These are phyloP conservation scores for Latrodectus geometricus DNA, from an alignment of 1,140 invertebrate genomes.

Conservation along the genomic window DNA sequence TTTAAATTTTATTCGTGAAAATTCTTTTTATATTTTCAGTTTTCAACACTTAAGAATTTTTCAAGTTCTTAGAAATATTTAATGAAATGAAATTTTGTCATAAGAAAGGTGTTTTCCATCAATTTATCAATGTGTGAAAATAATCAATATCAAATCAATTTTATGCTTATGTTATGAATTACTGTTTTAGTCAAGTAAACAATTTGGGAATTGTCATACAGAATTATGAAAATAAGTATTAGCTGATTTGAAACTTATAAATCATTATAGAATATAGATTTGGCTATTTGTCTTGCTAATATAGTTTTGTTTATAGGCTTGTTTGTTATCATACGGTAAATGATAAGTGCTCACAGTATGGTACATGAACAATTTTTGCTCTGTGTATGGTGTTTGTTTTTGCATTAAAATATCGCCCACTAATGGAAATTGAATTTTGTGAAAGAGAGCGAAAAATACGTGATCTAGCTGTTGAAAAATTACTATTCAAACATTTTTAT, in stretches of 20 bases:
- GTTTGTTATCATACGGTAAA: not conserved
- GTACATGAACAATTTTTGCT: not conserved
- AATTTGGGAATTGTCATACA: not conserved
- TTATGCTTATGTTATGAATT: not conserved
- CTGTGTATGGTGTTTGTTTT: not conserved
- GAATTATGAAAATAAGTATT: not conserved
- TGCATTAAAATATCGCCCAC: conserved; percentile 14
- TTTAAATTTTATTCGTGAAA: too few species aligned
- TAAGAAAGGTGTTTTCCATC: not conserved
- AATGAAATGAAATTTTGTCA: not conserved
- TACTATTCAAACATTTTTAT: conserved; percentile 30
- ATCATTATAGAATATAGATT: not conserved
- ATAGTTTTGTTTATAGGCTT: not conserved
- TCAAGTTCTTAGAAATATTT: too few species aligned
- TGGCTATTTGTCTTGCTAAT: not conserved
- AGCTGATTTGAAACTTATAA: not conserved
- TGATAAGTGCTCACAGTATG: not conserved
- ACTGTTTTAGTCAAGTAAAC: not conserved
- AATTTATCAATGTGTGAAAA: not conserved
- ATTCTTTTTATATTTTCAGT: too few species aligned
- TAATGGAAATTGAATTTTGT: conserved; percentile 37
- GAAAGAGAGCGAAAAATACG: conserved; percentile 22
- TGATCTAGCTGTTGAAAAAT: conserved; percentile 28
- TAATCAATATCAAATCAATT: not conserved
- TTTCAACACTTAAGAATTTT: too few species aligned